Evolutionary conservation across 1,140 invertebrate genomes (phyloP).

Genomic region (Trichonephila clavipes): DNA sequence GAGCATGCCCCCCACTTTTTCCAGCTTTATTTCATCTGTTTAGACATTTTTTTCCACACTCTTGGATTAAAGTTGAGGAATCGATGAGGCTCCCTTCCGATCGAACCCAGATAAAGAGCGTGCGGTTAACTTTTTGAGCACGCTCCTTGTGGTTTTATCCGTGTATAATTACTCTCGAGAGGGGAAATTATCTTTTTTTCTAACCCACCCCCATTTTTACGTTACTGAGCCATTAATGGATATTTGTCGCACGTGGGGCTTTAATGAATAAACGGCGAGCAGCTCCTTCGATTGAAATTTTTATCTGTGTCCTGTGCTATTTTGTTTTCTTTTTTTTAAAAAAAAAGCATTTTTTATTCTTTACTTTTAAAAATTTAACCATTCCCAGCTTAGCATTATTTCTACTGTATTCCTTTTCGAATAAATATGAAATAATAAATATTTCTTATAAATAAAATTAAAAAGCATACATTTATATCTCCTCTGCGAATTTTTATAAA

Average conservation of each 20-base stretch:
- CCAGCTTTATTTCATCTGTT: slow-evolving; percentile 2
- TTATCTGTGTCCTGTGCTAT: no score
- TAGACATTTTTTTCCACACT: not conserved
- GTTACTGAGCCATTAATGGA: not conserved
- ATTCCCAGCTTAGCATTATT: no score
- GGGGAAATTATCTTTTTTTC: not conserved
- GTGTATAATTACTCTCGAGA: not conserved
- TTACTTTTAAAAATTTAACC: no score
- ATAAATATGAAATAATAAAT: no score
- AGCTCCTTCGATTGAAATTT: no score
- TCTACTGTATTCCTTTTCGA: no score
- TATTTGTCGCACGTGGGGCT: not conserved
- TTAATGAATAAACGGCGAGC: no score
- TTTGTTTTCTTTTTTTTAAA: no score
- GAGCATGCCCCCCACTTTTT: not conserved
- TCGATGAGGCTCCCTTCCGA: not conserved
- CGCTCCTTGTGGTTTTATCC: not conserved
- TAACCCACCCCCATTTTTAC: not conserved
- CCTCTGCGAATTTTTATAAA: no score
- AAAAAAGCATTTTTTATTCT: no score
- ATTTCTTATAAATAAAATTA: no score
- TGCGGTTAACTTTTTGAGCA: not conserved
- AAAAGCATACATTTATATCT: no score
- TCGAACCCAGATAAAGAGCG: not conserved
- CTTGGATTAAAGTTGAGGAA: not conserved